Evolutionary conservation across 2,888 invertebrate species (phyloP).

Genomic region (Dioctria rufipes): DNA sequence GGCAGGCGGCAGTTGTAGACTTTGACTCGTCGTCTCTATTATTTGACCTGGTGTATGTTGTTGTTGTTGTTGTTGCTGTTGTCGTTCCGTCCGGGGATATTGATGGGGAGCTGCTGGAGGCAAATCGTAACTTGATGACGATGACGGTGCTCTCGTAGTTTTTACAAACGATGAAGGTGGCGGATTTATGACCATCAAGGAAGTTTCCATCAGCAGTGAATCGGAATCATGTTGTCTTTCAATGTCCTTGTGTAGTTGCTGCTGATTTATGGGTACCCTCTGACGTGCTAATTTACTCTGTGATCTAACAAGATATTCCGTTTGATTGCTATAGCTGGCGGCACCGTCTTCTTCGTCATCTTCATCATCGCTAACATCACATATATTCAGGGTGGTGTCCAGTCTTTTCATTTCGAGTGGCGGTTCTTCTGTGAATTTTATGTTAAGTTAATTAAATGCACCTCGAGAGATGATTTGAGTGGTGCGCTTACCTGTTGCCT

Average conservation of each 20-base stretch:
- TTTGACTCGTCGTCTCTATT: constrained; percentile 51
- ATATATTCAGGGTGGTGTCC: constrained; percentile 66
- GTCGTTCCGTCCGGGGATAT: constrained; percentile 30
- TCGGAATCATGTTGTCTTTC: constrained; percentile 60
- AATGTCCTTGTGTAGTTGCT: constrained; percentile 60
- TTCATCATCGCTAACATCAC: constrained; percentile 68
- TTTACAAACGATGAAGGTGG: constrained; percentile 56
- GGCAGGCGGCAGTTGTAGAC: constrained; percentile 62
- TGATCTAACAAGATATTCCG: constrained; percentile 59
- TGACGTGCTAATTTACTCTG: constrained; percentile 68
- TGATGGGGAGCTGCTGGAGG: constrained; percentile 66
- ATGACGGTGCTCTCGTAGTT: constrained; percentile 59
- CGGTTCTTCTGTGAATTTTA: constrained; percentile 62
- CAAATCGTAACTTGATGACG: constrained; percentile 63
- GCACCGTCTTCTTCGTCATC: constrained; percentile 61
- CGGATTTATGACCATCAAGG: constrained; percentile 66
- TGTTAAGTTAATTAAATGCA: background rate
- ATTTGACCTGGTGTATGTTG: constrained; percentile 56
- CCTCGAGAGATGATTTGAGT: background rate
- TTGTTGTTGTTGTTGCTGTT: constrained; percentile 30
- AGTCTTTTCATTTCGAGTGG: constrained; percentile 69
- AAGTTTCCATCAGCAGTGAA: constrained; percentile 68
- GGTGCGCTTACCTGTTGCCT: constrained; percentile 61
- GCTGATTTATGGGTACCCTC: constrained; percentile 67
- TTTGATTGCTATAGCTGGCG: constrained; percentile 55